Evolutionary conservation across 2,113 vertebrate species (phyloP).

Genomic region (Pristiophorus japonicus): DNA sequence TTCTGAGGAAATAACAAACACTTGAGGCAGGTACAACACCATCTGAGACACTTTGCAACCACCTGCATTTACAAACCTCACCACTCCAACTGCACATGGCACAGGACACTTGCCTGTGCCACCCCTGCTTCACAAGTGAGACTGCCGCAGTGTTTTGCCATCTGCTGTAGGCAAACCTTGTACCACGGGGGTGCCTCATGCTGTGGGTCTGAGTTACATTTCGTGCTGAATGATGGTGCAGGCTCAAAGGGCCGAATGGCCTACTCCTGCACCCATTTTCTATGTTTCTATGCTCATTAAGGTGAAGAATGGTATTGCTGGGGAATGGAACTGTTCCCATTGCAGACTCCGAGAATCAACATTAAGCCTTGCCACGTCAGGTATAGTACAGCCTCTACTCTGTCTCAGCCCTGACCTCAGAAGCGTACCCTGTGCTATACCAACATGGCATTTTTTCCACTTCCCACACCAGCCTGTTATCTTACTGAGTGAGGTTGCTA

Average conservation of each 20-base stretch:
- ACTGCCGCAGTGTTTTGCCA: not conserved
- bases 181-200: not conserved
- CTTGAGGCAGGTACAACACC: not conserved
- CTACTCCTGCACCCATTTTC: too few relatives aligned
- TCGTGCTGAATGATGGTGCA: too few relatives aligned
- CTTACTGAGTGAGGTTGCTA: not conserved
- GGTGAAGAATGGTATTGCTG: not conserved
- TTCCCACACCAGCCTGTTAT: not conserved
- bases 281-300: too few relatives aligned
- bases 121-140: not conserved
- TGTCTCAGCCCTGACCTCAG: not conserved
- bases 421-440: not conserved
- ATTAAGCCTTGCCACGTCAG: not conserved
- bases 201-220: not conserved
- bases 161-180: not conserved
- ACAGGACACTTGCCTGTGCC: too few relatives aligned
- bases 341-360: not conserved
- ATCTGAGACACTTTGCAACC: too few relatives aligned
- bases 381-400: not conserved
- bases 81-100: too few relatives aligned
- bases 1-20: not conserved
- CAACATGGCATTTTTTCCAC: not conserved
- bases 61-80: too few relatives aligned
- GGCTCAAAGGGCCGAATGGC: too few relatives aligned
- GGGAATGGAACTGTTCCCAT: not conserved